phyloP scores from a whole-genome alignment of 2,888 invertebrate genomes.

The Gasteruption jaculator region DNA sequence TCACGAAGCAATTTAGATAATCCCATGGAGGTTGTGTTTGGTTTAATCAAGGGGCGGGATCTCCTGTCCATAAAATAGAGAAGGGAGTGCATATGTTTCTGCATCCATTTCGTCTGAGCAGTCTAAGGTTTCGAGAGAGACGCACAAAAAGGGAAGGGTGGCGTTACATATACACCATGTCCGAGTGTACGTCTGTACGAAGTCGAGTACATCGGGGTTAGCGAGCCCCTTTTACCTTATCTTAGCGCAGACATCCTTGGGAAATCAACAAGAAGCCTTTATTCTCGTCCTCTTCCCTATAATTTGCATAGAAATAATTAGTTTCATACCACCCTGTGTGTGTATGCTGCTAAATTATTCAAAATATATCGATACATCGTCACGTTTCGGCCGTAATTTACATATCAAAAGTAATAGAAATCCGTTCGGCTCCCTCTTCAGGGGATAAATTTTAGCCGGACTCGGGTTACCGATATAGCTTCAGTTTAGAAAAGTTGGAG shows the following conservation, averaged over 20 bases:
- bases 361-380: conserved; percentile 34
- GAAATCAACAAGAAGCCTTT: conserved; percentile 35
- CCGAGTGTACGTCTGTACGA: too few species aligned
- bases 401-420: conserved; percentile 23
- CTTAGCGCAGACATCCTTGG: conserved; percentile 40
- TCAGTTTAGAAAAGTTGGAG: too few species aligned
- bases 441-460: too few species aligned
- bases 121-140: too few species aligned
- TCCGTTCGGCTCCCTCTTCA: too few species aligned
- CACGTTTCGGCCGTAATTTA: conserved; percentile 16
- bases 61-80: conserved; percentile 32
- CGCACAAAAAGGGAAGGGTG: too few species aligned
- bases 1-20: conserved; percentile 48
- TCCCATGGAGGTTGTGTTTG: conserved; percentile 42
- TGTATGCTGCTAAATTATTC: conserved; percentile 51
- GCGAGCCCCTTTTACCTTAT: conserved; percentile 19
- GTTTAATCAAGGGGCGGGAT: conserved; percentile 41
- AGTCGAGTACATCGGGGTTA: too few species aligned
- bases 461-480: too few species aligned
- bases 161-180: too few species aligned
- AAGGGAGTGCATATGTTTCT: conserved; percentile 39
- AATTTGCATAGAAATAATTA: conserved; percentile 50
- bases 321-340: too few species aligned
- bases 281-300: conserved; percentile 17
- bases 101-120: too few species aligned